phyloP scores from a whole-genome alignment of 2,888 invertebrate species.

The Apodemia mormo region DNA sequence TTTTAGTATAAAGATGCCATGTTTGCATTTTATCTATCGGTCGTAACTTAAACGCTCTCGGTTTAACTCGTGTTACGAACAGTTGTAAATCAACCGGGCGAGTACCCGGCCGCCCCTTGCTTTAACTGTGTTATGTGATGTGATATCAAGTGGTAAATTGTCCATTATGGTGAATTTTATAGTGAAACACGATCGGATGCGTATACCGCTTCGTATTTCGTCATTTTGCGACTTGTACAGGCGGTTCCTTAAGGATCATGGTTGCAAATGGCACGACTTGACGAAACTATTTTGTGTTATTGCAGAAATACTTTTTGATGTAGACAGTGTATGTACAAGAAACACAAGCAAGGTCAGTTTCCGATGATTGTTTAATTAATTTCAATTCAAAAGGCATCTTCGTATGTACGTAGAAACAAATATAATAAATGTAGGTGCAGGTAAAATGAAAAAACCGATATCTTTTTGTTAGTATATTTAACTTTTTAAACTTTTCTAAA shows the following conservation, averaged over 20 bases:
- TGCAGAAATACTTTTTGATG: conserved; percentile 73
- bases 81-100: conserved; percentile 68
- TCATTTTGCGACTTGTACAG: conserved; percentile 74
- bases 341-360: conserved; percentile 73
- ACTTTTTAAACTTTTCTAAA: no score
- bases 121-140: conserved; percentile 40
- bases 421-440: not conserved
- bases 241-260: conserved; percentile 73
- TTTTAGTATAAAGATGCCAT: not conserved
- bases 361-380: conserved; percentile 27
- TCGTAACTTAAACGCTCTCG: conserved; percentile 18
- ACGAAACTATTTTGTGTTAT: conserved; percentile 68
- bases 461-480: no score
- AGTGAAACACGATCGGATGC: conserved; percentile 56
- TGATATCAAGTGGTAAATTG: conserved; percentile 46
- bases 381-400: not conserved
- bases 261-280: conserved; percentile 76
- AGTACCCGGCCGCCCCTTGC: conserved; percentile 61
- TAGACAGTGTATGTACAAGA: conserved; percentile 67
- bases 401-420: not conserved
- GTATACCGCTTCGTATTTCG: conserved; percentile 57
- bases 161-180: conserved; percentile 65
- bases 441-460: not conserved
- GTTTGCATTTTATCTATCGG: conserved; percentile 16
- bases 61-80: conserved; percentile 44